Evolutionary conservation across 2,113 vertebrate genomes (phyloP), one percentile per base, ranked within the genome.

Genomic region (Sceloporus tristichus): DNA sequence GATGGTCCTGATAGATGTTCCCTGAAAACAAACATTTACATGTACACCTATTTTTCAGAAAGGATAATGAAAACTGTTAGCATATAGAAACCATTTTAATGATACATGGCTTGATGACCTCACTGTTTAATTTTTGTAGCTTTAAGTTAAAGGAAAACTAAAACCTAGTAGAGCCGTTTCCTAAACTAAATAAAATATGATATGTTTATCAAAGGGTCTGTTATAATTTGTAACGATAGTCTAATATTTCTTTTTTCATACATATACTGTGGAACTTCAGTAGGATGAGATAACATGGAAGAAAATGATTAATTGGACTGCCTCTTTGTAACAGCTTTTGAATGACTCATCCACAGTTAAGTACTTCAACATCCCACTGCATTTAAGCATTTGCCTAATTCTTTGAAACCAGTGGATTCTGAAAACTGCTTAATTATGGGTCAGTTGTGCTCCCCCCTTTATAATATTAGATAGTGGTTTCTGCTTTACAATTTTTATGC

Each of bases 131-230:
- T 90, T 92, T 11, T 82, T 42, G 90, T 16, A 62, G 86, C 48
- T 16, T 84, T 65, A 34, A 5, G 29, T 7, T 18, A 0, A 1
- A 1, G 21, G 0, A 0, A 0, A 70, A 78, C 53, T 38, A 66
- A 0, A 2, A 6, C 11, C 18, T 25, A 81, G n/a, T 62, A 68
- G 78, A 88, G 88, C 9, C n/a, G 78, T 0, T 6, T 38, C 59
- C 62, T 18, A 10, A 81, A 89, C 29, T 48, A 0, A 84, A 14
- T 5, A 10, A 9, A 70, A 23, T 14, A 56, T 68, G 11, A 81
- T 65, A 59, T 13, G 5, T 65, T 65, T 59, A 85, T 5, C 70
- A 88, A 42, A 27, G 19, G 29, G 7, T 21, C 86, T 74, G 29
- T 73, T 9, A 83, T 2, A 0, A 0, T 77, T 85, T 56, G 79